A percentile compares a stretch with the other conserved stretches of the same genome.
phyloP scores from a whole-genome alignment of 2,113 vertebrate species.

The Hemicordylus capensis region DNA sequence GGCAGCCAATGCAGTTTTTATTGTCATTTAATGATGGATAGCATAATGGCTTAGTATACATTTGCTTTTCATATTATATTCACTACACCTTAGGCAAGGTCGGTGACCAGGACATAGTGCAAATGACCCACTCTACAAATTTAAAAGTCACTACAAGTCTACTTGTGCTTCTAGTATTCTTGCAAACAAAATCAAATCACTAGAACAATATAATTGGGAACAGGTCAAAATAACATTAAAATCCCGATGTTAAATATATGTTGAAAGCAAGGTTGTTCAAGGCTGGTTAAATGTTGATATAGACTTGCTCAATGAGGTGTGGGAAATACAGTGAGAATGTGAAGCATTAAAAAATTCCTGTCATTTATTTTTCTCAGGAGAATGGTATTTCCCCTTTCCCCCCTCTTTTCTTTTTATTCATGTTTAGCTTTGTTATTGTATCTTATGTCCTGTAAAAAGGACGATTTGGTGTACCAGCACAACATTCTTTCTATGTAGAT shows the following conservation, averaged over 20 bases:
- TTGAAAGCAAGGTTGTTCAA: background rate
- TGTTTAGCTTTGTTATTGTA: background rate
- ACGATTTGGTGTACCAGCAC: background rate
- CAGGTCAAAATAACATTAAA: slow-evolving; percentile 28
- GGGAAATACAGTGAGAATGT: background rate
- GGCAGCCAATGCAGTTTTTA: background rate
- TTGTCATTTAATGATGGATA: background rate
- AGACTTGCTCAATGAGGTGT: background rate
- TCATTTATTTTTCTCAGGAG: background rate
- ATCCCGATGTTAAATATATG: slow-evolving; percentile 6
- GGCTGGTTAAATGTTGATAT: background rate
- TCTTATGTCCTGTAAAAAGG: background rate
- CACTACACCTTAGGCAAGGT: slow-evolving; percentile 1
- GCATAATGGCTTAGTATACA: slow-evolving; percentile 11
- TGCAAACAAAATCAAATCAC: slow-evolving; percentile 13
- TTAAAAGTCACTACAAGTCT: background rate
- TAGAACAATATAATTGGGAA: background rate
- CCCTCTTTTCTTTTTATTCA: background rate
- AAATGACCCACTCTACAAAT: rapidly evolving
- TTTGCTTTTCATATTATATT: slow-evolving; percentile 30
- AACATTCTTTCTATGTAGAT: background rate
- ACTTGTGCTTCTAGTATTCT: slow-evolving; percentile 12
- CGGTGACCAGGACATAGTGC: background rate
- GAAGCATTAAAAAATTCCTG: background rate
- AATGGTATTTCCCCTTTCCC: background rate